Conservation (phyloP, 2,888 invertebrate species). For the Lochmaea crataegi region DNA sequence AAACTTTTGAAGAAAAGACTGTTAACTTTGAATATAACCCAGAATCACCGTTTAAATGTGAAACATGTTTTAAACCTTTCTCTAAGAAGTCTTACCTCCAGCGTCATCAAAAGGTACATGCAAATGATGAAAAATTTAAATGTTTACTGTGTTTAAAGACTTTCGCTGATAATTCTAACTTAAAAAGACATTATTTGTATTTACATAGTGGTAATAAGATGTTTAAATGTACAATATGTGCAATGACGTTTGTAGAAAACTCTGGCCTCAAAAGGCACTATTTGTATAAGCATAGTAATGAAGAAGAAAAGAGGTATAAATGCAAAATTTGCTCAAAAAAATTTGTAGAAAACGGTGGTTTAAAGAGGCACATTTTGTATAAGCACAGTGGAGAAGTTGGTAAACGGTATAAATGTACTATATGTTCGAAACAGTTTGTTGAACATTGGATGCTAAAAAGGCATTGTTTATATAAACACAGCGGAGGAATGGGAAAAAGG, state of each 20-base stretch:
- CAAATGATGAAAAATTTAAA: constrained; percentile 16
- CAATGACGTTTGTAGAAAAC: constrained; percentile 20
- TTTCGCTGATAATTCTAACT: constrained; percentile 14
- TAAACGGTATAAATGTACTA: constrained; percentile 18
- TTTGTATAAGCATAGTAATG: constrained; percentile 15
- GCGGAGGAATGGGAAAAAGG: constrained; percentile 16
- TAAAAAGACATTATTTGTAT: constrained; percentile 20
- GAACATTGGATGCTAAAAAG: constrained; percentile 18
- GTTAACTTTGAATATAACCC: constrained; percentile 6
- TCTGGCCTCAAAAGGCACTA: constrained; percentile 15
- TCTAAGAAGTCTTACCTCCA: constrained; percentile 14
- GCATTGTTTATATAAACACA: constrained; percentile 20
- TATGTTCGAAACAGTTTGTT: constrained; percentile 14
- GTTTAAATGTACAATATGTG: constrained; percentile 19
- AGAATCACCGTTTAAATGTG: constrained; percentile 19
- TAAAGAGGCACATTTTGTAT: constrained; percentile 18
- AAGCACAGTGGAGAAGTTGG: constrained; percentile 14
- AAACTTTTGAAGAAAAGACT: constrained; percentile 15
- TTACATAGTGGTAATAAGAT: constrained; percentile 20
- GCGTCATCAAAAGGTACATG: constrained; percentile 20
- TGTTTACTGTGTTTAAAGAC: constrained; percentile 19
- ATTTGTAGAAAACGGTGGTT: constrained; percentile 14
- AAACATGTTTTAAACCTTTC: constrained; percentile 14
- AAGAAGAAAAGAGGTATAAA: constrained; percentile 15
- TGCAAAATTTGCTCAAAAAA: constrained; percentile 18